Percentiles rank a stretch among this genome's conserved stretches.
phyloP scores from a whole-genome alignment of 2,113 vertebrate species.

The Microtus montanus region DNA sequence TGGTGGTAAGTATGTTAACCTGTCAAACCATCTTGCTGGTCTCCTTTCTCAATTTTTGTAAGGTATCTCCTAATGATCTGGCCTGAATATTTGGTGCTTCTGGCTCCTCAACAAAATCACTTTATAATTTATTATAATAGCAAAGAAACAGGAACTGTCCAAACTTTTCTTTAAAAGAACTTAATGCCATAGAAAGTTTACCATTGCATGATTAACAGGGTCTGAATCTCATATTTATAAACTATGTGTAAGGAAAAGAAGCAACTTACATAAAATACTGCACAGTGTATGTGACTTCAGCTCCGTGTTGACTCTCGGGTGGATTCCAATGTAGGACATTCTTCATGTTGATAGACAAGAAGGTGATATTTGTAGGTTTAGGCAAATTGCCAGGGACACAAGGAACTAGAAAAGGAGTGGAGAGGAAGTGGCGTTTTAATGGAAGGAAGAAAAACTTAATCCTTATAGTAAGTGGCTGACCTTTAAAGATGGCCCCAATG shows the following conservation, averaged over 20 bases:
- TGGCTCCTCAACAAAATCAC: background rate
- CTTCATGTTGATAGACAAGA: constrained; percentile 91
- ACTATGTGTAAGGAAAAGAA: constrained; percentile 28
- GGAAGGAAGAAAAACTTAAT: constrained; percentile 23
- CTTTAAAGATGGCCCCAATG: background rate
- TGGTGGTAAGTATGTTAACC: background rate
- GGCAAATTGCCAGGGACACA: constrained; percentile 82
- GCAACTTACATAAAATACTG: constrained; percentile 92
- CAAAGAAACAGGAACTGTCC: constrained; percentile 2
- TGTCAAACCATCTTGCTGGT: too few species aligned
- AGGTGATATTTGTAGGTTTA: constrained; percentile 86
- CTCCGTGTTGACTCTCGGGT: constrained; percentile 76
- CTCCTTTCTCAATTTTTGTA: background rate
- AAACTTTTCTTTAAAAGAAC: constrained; percentile 8
- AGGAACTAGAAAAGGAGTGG: constrained; percentile 79
- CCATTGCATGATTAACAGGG: background rate
- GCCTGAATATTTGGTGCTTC: background rate
- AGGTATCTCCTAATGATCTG: background rate
- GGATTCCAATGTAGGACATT: constrained; percentile 91
- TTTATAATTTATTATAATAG: constrained; percentile 22
- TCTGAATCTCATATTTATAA: constrained; percentile 32
- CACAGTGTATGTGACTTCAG: constrained; percentile 86
- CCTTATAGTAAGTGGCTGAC: background rate
- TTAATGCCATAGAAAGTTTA: constrained; percentile 3
- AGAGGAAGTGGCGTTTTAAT: constrained; percentile 52